A percentile compares a stretch with the other conserved stretches of the same genome.
Evolutionary conservation across 2,888 invertebrate genomes (phyloP).

Genomic region (Pilophorus perplexus): DNA sequence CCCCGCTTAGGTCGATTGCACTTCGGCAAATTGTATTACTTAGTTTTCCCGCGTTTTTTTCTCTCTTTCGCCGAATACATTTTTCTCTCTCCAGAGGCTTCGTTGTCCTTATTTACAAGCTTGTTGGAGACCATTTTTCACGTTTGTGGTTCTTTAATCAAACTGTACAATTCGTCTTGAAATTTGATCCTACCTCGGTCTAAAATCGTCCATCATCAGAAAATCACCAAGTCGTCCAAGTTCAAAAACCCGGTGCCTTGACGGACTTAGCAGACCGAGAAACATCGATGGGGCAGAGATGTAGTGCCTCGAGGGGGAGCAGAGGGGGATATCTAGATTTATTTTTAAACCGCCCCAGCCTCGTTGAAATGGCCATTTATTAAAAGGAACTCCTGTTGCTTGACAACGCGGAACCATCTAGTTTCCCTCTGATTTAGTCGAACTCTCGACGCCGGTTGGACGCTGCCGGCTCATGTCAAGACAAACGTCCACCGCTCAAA

Average conservation of each 20-base stretch:
- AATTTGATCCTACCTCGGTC: too few relatives aligned
- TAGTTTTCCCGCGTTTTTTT: constrained; percentile 16
- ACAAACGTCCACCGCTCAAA: too few relatives aligned
- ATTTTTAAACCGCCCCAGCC: background rate
- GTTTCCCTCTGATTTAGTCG: constrained; percentile 31
- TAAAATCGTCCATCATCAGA: too few relatives aligned
- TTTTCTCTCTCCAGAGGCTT: background rate
- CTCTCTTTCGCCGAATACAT: background rate
- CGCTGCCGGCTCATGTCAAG: too few relatives aligned
- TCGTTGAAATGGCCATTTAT: constrained; percentile 17
- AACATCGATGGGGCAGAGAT: background rate
- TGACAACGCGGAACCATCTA: constrained; percentile 16
- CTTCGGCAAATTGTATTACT: constrained; percentile 45
- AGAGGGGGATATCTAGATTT: background rate
- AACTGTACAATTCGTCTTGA: background rate
- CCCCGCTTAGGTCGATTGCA: constrained; percentile 43
- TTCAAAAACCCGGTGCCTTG: too few relatives aligned
- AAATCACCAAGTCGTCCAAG: too few relatives aligned
- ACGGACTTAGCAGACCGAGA: too few relatives aligned
- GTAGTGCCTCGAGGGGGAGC: background rate
- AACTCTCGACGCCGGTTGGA: background rate
- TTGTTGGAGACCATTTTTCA: background rate
- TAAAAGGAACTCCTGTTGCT: background rate
- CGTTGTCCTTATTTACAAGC: too few relatives aligned
- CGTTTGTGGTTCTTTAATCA: background rate